Evolutionary conservation across 1,140 invertebrate species (phyloP).

Genomic region (Piezodorus guildinii): DNA sequence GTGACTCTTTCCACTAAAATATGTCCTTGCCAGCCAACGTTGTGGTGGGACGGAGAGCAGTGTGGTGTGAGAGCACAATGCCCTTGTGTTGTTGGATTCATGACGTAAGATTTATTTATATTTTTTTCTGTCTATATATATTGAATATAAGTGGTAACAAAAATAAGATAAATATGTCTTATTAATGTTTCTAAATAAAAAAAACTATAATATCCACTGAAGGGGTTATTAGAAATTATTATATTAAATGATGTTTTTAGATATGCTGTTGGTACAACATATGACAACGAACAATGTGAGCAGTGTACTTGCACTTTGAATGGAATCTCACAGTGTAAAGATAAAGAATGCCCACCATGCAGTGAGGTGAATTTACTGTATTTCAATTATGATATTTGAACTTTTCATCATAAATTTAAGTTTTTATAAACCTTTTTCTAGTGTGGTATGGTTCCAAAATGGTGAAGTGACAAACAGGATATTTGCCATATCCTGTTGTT

Average conservation of each 20-base stretch:
- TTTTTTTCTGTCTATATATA: background rate
- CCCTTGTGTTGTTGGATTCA: conserved; percentile 57
- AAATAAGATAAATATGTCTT: no score
- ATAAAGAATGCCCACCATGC: conserved; percentile 54
- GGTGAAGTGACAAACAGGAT: no score
- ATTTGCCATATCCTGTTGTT: no score
- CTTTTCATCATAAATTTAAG: no score
- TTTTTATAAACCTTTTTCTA: no score
- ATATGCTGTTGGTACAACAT: conserved; percentile 54
- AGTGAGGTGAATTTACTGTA: conserved; percentile 32
- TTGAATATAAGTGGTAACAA: no score
- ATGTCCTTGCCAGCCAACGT: conserved; percentile 32
- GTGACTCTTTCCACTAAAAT: conserved; percentile 29
- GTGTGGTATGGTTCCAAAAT: no score
- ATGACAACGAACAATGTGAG: conserved; percentile 55
- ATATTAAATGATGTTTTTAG: conserved; percentile 33
- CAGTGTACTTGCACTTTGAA: conserved; percentile 64
- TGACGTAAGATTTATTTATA: conserved; percentile 36
- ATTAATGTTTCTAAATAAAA: no score
- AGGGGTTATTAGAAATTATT: background rate
- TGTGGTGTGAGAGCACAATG: conserved; percentile 59
- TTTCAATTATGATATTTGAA: no score
- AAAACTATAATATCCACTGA: no score
- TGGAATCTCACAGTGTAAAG: conserved; percentile 50
- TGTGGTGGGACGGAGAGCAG: conserved; percentile 57